phyloP scores from a whole-genome alignment of 2,888 invertebrate genomes.

The Drosophila suboccidentalis region DNA sequence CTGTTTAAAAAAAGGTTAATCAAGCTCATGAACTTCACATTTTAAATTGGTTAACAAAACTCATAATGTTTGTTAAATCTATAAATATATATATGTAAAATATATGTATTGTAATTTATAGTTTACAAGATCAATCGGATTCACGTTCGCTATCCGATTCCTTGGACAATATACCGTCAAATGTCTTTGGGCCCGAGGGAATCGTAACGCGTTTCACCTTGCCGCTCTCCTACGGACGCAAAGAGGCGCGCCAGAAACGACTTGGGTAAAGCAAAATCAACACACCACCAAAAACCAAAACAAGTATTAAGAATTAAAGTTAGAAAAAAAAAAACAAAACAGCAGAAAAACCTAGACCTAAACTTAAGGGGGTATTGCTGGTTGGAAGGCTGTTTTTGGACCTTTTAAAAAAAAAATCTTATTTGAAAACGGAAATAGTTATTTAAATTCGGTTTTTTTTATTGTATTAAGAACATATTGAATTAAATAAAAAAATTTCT shows the following conservation, averaged over 20 bases:
- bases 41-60: constrained; percentile 14
- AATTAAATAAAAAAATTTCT: too few relatives aligned
- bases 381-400: too few relatives aligned
- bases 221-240: constrained; percentile 92
- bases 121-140: constrained; percentile 86
- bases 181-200: constrained; percentile 88
- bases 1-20: neutral
- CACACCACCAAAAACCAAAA: constrained; percentile 30
- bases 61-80: constrained; percentile 16
- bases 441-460: too few relatives aligned
- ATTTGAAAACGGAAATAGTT: too few relatives aligned
- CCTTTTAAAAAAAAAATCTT: too few relatives aligned
- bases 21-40: constrained; percentile 10
- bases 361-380: too few relatives aligned
- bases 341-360: neutral
- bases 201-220: constrained; percentile 89
- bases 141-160: constrained; percentile 87
- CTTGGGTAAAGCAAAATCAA: constrained; percentile 89
- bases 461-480: too few relatives aligned
- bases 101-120: constrained; percentile 70
- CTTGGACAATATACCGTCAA: constrained; percentile 87
- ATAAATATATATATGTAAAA: constrained; percentile 2
- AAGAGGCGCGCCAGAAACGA: constrained; percentile 92
- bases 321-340: constrained; percentile 28
- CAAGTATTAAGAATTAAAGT: neutral